Base-by-base conservation (phyloP, 2,797 vertebrate species). In the Antennarius maculatus region DNA sequence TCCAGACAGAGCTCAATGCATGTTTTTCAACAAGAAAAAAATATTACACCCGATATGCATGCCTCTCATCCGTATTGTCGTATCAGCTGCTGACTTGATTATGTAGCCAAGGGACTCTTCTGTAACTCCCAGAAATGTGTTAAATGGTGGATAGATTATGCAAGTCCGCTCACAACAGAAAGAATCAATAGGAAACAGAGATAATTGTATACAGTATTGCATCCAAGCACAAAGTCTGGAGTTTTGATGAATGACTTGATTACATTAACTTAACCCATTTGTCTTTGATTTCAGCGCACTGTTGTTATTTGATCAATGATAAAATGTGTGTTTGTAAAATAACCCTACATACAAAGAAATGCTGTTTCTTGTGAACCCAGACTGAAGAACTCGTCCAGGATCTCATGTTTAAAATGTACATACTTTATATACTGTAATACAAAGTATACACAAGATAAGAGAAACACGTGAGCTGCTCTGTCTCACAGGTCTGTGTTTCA, bases 71-170 rank as follows among this genome's bases (percentile, higher is more conserved):
- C 3, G 7, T 6, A 6, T 68, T 46, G 77, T 74, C 70, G 41
- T 60, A 48, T 85, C 75, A 82, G 53, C 42, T 56, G 37, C 64
- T 61, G 58, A 76, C 55, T 31, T 52, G n/a, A 69, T 70, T 7
- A 54, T 51, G 15, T 37, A 60, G 27, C 49, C 27, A 43, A 7
- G 51, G 18, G 47, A 50, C 12, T 23, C 34, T 4, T 50, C 47
- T 39, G 56, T 64, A 58, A 57, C 75, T 57, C 15, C 18, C 15
- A 27, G 12, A 54, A 10, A 48, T 54, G 48, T 80, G 71, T 81
- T 83, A 63, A 76, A 71, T 51, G 31, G 17, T 29, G 59, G 14
- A 12, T 75, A 61, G 27, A 74, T 55, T 54, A 59, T 54, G 55
- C 34, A 71, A 61, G 71, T 83, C 69, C 63, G 76, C 42, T 61